Evolutionary conservation across 2,797 vertebrate species (phyloP).

Genomic region (Fratercula arctica): DNA sequence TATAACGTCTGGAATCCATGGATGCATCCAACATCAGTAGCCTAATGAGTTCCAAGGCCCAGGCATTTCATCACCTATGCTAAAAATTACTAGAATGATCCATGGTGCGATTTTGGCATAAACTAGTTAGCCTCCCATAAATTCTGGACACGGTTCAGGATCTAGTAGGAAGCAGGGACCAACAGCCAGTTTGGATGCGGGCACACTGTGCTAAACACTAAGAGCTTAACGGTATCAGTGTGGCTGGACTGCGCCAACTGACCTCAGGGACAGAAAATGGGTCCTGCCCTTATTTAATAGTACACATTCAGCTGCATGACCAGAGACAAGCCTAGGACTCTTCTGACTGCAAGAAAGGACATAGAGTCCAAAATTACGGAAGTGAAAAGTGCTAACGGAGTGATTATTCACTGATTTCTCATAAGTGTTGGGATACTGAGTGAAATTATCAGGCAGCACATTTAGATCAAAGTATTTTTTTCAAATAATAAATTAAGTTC

Average conservation of each 20-base stretch:
- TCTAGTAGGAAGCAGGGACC: neutral
- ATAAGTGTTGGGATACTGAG: neutral
- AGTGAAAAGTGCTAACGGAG: neutral
- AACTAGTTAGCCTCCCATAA: neutral
- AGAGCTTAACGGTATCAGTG: neutral
- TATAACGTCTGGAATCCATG: neutral
- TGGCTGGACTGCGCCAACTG: accelerated
- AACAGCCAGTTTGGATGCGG: neutral
- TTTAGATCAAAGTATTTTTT: neutral
- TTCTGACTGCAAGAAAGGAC: neutral
- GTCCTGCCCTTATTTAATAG: neutral
- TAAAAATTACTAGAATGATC: neutral
- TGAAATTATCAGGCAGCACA: neutral
- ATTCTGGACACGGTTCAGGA: neutral
- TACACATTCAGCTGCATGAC: neutral
- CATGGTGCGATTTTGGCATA: neutral
- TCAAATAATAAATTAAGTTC: neutral
- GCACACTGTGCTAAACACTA: neutral
- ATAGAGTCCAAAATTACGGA: neutral
- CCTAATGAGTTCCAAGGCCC: neutral
- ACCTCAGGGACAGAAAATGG: neutral
- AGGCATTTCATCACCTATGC: neutral
- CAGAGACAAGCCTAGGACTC: neutral
- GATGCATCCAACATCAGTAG: neutral
- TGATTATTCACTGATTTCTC: neutral